Evolutionary conservation across 1,140 invertebrate species (phyloP).

Genomic region (Caerostris extrusa): DNA sequence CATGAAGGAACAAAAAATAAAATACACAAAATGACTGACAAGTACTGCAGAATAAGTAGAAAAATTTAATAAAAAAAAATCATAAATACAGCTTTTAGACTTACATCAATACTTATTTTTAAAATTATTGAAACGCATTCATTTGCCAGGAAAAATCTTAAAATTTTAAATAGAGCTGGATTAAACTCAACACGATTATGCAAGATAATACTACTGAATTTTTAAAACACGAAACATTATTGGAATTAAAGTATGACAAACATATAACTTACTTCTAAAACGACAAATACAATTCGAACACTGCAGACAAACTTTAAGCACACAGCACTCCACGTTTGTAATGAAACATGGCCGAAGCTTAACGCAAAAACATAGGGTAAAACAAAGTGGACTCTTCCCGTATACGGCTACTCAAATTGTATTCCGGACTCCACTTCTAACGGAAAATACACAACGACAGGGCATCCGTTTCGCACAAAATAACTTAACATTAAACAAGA

Average conservation of each 20-base stretch:
- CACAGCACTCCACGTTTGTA: constrained; percentile 72
- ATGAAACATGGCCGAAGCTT: constrained; percentile 71
- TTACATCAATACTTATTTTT: neutral
- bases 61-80: too few species aligned
- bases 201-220: too few species aligned
- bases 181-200: too few species aligned
- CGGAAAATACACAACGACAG: neutral
- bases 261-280: constrained; percentile 26
- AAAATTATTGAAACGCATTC: neutral
- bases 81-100: too few species aligned
- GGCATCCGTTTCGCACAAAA: neutral
- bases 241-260: neutral
- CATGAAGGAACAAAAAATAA: too few species aligned
- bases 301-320: constrained; percentile 1
- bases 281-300: neutral
- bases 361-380: constrained; percentile 72
- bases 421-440: neutral
- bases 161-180: neutral
- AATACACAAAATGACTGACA: too few species aligned
- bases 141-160: neutral
- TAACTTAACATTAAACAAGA: neutral
- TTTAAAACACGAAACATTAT: too few species aligned
- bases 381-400: constrained; percentile 65
- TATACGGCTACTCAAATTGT: constrained; percentile 4
- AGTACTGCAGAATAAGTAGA: too few species aligned